phyloP scores from a whole-genome alignment of 2,113 vertebrate genomes.

The Gasterosteus aculeatus region DNA sequence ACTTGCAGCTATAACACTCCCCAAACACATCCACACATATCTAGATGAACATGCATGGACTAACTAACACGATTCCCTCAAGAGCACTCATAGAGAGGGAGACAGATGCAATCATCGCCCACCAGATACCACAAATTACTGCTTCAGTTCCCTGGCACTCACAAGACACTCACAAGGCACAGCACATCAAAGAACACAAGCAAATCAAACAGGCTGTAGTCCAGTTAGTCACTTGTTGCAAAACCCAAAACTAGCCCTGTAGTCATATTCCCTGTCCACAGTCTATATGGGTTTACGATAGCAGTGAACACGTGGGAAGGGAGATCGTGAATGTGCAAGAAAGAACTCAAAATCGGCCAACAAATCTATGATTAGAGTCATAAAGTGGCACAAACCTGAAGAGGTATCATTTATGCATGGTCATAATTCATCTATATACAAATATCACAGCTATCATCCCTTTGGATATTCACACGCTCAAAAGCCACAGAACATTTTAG shows the following conservation, averaged over 20 bases:
- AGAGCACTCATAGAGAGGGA: conserved; percentile 29
- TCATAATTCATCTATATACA: conserved; percentile 6
- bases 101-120: conserved; percentile 44
- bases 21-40: conserved; percentile 20
- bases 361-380: background rate
- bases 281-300: conserved; percentile 19
- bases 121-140: conserved; percentile 44
- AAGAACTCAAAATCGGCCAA: background rate
- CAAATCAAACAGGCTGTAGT: conserved; percentile 52
- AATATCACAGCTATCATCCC: background rate
- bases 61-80: conserved; percentile 26
- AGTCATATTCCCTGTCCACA: conserved; percentile 12
- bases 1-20: background rate
- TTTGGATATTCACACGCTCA: conserved; percentile 18
- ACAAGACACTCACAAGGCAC: conserved; percentile 51
- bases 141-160: conserved; percentile 42
- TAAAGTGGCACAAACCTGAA: background rate
- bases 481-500: conserved; percentile 21
- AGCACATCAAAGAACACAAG: conserved; percentile 50
- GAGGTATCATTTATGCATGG: background rate
- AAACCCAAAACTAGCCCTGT: conserved; percentile 11
- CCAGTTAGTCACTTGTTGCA: background rate
- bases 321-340: background rate
- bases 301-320: background rate
- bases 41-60: conserved; percentile 1